Percentiles rank a stretch among this genome's conserved stretches.
Conservation (phyloP, 2,113 vertebrate genomes). For the Eudyptes chrysolophus region DNA sequence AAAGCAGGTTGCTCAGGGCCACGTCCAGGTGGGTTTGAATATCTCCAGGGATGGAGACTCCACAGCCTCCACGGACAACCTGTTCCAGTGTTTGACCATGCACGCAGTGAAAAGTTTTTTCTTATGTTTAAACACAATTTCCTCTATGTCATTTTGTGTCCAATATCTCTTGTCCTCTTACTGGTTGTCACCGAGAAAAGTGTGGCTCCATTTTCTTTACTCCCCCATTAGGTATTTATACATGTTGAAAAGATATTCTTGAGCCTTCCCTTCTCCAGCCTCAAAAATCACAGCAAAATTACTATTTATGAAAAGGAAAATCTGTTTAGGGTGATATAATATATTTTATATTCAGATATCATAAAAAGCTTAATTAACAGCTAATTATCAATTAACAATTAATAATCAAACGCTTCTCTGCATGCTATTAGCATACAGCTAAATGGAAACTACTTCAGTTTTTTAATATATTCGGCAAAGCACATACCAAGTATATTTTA, state of each 20-base stretch:
- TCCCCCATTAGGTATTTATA: neutral
- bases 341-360: neutral
- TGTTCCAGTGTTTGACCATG: neutral
- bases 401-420: neutral
- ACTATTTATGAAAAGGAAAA: neutral
- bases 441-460: neutral
- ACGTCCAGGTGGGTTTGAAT: rapidly evolving
- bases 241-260: neutral
- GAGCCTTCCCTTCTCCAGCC: neutral
- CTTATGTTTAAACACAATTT: neutral
- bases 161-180: neutral
- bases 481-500: neutral
- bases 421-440: neutral
- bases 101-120: rapidly evolving
- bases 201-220: neutral
- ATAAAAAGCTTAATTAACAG: neutral
- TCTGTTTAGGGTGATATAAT: neutral
- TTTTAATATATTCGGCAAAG: neutral
- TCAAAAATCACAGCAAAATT: neutral
- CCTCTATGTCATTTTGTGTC: neutral
- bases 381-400: neutral
- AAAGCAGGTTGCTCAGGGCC: neutral
- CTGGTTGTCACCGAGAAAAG: neutral
- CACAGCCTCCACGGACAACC: neutral
- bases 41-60: neutral